These are phyloP conservation scores for Melanchra persicariae DNA, from an alignment of 2,888 invertebrate genomes.

Conservation along the genomic window DNA sequence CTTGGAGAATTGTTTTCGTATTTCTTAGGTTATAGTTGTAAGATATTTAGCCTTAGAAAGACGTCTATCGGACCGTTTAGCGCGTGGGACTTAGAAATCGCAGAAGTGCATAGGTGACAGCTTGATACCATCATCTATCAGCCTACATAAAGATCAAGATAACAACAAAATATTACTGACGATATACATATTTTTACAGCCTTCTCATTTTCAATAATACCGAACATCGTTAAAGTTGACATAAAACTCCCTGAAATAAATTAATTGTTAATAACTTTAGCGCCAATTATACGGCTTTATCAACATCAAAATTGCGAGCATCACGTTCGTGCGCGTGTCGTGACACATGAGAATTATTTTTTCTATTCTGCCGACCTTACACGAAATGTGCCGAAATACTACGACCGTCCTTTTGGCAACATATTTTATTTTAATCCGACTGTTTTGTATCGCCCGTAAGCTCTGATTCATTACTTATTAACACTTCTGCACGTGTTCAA, in stretches of 20 bases:
- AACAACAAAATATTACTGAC: conserved; percentile 37
- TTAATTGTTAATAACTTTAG: conserved; percentile 57
- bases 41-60: conserved; percentile 51
- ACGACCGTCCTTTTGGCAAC: conserved; percentile 70
- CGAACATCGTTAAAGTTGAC: conserved; percentile 26
- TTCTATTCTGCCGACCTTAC: conserved; percentile 63
- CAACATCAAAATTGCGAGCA: conserved; percentile 59
- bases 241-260: conserved; percentile 44
- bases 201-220: conserved; percentile 16
- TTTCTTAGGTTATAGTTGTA: conserved; percentile 39
- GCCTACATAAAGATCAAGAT: conserved; percentile 54
- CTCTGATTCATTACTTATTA: conserved; percentile 75
- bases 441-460: conserved; percentile 69
- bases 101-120: conserved; percentile 50
- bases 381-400: conserved; percentile 60
- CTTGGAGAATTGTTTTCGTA: conserved; percentile 44
- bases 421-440: conserved; percentile 78
- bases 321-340: conserved; percentile 69
- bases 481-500: conserved; percentile 70
- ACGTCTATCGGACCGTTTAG: conserved; percentile 42
- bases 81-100: conserved; percentile 59
- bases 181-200: conserved; percentile 26
- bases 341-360: conserved; percentile 71
- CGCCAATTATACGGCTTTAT: conserved; percentile 51
- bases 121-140: conserved; percentile 40